A percentile compares a stretch with the other conserved stretches of the same genome.
Conservation (phyloP, 2,113 vertebrate genomes). For the Nothocercus julius region DNA sequence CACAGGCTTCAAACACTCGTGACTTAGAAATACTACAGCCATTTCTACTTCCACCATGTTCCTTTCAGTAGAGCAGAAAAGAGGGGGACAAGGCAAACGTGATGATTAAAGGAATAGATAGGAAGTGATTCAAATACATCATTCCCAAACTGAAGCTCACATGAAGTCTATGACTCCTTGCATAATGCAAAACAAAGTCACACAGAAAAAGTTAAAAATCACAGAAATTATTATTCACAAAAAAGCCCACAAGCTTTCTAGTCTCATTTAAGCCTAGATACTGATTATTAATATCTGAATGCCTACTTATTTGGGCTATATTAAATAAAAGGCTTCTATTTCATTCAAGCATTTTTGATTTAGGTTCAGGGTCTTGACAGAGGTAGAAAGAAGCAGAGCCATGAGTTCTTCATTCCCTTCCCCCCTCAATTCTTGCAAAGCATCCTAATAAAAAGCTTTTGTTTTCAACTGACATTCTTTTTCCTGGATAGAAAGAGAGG, state of each 20-base stretch:
- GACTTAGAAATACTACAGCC: neutral
- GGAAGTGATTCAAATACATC: neutral
- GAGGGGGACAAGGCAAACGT: neutral
- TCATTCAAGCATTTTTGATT: neutral
- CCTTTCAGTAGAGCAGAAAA: neutral
- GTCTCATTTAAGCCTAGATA: neutral
- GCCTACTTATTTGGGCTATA: neutral
- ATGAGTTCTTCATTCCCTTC: neutral
- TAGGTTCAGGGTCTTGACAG: neutral
- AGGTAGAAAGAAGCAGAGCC: neutral
- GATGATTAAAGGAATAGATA: neutral
- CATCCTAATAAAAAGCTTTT: neutral
- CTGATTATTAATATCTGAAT: neutral
- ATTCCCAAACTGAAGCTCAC: neutral
- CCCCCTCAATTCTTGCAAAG: neutral
- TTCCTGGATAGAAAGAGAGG: neutral
- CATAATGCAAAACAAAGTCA: neutral
- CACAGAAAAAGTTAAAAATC: neutral
- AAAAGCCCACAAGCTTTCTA: neutral
- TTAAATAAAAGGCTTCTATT: neutral
- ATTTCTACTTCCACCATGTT: neutral
- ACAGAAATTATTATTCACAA: neutral
- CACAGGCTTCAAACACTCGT: neutral
- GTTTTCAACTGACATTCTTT: neutral
- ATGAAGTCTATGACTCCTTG: neutral